Percentiles rank a stretch among this genome's conserved stretches.
phyloP scores from a whole-genome alignment of 2,113 vertebrate genomes.

The Crotophaga sulcirostris region DNA sequence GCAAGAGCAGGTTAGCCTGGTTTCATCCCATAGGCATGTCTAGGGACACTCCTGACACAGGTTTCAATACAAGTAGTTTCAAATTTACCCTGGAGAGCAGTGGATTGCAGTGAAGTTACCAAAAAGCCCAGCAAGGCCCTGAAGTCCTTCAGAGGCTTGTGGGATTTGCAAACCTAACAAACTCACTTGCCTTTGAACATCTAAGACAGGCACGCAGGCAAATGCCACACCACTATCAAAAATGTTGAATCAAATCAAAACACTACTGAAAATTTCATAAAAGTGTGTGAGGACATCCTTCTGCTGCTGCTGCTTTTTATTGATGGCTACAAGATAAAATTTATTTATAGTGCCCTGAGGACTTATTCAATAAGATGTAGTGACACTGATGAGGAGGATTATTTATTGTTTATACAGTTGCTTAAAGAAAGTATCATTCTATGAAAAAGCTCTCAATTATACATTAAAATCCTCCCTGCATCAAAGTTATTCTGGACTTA shows the following conservation, averaged over 20 bases:
- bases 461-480: background rate
- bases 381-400: constrained; percentile 40
- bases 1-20: background rate
- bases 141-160: background rate
- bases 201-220: background rate
- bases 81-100: background rate
- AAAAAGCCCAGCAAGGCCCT: background rate
- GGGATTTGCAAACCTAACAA: background rate
- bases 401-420: constrained; percentile 37
- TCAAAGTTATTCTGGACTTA: background rate
- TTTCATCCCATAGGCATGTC: background rate
- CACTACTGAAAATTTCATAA: background rate
- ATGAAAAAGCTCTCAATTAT: background rate
- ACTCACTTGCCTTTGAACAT: background rate
- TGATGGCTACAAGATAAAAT: constrained; percentile 24
- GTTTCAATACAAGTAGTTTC: background rate
- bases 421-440: background rate
- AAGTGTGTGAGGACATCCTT: background rate
- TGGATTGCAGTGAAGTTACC: background rate
- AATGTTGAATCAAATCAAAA: background rate
- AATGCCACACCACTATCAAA: background rate
- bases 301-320: background rate
- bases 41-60: background rate
- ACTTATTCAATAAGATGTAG: background rate
- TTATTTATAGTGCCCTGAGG: constrained; percentile 8